phyloP scores from a whole-genome alignment of 2,113 vertebrate genomes.

The Podarcis cretensis region DNA sequence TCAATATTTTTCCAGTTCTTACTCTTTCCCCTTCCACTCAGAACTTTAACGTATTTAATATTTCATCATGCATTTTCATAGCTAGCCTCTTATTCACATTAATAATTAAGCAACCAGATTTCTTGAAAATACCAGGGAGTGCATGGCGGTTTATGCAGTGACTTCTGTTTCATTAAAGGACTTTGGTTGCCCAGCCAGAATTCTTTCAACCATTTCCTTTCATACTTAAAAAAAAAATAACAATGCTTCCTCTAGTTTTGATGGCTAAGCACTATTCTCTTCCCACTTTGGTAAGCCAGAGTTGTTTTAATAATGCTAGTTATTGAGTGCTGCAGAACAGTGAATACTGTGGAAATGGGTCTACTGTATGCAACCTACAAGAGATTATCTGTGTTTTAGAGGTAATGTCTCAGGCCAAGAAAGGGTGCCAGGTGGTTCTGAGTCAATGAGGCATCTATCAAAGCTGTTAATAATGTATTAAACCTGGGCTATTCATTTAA shows the following conservation, averaged over 20 bases:
- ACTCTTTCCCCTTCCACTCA: slow-evolving; percentile 50
- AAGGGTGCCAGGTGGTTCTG: not conserved
- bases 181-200: accelerated
- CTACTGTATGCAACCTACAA: not conserved
- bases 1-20: not conserved
- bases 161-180: slow-evolving; percentile 24
- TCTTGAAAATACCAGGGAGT: slow-evolving; percentile 45
- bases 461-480: slow-evolving; percentile 18
- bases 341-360: not conserved
- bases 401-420: not conserved
- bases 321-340: not conserved
- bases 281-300: slow-evolving; percentile 13
- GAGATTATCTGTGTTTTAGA: not conserved
- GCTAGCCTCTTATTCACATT: slow-evolving; percentile 67
- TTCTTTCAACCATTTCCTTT: not conserved
- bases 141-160: slow-evolving; percentile 18
- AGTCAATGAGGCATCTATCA: slow-evolving; percentile 1
- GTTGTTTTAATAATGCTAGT: slow-evolving; percentile 10
- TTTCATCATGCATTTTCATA: slow-evolving; percentile 70
- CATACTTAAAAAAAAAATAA: slow-evolving; percentile 25
- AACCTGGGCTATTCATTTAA: not conserved
- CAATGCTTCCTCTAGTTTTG: slow-evolving; percentile 2
- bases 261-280: not conserved
- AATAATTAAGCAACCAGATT: slow-evolving; percentile 64
- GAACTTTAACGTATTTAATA: slow-evolving; percentile 58